These are phyloP conservation scores for Xiphorhynchus erythropygius DNA, from an alignment of 2,797 vertebrate species.

Conservation along the genomic window DNA sequence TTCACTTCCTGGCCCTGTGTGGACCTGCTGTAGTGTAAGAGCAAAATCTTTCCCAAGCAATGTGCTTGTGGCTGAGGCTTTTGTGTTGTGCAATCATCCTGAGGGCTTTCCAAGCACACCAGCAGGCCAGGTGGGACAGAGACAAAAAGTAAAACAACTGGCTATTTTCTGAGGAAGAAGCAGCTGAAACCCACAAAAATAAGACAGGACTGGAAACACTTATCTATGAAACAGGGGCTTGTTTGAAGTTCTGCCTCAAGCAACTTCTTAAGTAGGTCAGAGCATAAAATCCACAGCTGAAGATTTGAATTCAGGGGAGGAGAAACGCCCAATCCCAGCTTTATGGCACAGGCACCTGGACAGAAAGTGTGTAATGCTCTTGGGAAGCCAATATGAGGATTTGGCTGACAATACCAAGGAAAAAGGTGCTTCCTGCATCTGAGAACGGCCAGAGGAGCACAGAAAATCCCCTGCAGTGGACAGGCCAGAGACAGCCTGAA, in stretches of 20 bases:
- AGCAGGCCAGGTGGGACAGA: not conserved
- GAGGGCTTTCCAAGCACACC: not conserved
- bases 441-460: not conserved
- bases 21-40: not conserved
- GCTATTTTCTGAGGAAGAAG: not conserved
- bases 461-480: not conserved
- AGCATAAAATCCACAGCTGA: not conserved
- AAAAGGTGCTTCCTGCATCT: not conserved
- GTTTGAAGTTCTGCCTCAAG: not conserved
- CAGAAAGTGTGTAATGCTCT: not conserved
- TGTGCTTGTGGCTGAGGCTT: rapidly evolving
- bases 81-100: not conserved
- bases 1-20: not conserved
- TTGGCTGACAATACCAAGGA: not conserved
- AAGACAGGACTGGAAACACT: not conserved
- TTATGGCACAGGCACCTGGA: not conserved
- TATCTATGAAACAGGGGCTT: not conserved
- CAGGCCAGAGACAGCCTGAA: rapidly evolving
- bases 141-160: not conserved
- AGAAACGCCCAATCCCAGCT: not conserved
- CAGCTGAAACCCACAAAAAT: not conserved
- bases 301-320: not conserved
- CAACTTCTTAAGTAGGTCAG: not conserved
- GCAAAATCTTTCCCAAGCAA: not conserved
- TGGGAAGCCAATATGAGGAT: not conserved